Base-by-base conservation (phyloP, 2,888 invertebrate genomes). In the Malthinus seriepunctatus region DNA sequence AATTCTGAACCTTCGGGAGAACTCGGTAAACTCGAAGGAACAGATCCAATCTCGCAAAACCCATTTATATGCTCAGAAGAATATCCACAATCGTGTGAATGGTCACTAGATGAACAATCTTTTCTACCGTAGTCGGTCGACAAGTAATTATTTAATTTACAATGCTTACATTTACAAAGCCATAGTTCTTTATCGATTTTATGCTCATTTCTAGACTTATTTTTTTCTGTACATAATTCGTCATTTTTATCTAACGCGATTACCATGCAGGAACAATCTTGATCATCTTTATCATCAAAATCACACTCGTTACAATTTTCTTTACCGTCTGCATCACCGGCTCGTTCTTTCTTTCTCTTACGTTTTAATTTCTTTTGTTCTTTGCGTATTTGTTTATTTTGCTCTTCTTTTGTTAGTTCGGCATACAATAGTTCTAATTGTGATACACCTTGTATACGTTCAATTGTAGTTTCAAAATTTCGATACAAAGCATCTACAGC, bases 1-100 rank as follows among this genome's bases (percentile, higher is more conserved):
- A 94, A 87, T 74, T 94, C 95, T 0, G 94, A 94, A 32, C 94
- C 93, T 73, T 94, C 95, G 0, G 93, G 91, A 3, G 93, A 92
- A 74, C 91, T 93, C 67, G 89, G 87, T 60, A 89, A 82, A 66
- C 93, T 93, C 14, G 91, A 91, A 49, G 88, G 88, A 38, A 86
- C 83, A 6, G 86, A 86, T 57, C 86, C 83, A 33, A 86, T 86
- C 66, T 86, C 86, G 71, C 86, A 86, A 74, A 85, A 86, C 47
- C 88, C 88, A 55, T 88, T 88, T 72, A 90, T 90, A 67, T 88
- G 88, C 62, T 92, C 94, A 8, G 94, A 94, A 12, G 91, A 92
- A 76, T 94, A 95, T 37, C 94, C 94, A 71, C 90, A 92, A 79
- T 95, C 95, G 75, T 89, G 88, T 38, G 88, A 88, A 73, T 86